Conservation (phyloP, 23 tunicate genomes). For the Halocynthia roretzi region DNA sequence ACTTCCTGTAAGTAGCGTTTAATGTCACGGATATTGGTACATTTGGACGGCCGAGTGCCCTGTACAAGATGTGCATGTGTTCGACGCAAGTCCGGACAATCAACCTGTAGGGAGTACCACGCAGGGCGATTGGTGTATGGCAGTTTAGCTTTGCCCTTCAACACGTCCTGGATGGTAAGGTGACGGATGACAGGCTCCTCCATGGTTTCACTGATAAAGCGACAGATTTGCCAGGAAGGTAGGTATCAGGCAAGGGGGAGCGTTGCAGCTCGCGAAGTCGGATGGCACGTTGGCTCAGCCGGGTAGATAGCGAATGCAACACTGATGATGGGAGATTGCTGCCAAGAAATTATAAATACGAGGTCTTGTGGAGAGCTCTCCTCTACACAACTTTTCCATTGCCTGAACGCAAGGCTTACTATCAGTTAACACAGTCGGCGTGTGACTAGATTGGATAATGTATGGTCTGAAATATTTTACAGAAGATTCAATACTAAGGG, state of each 20-base stretch:
- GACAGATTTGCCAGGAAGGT: neutral
- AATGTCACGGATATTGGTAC: neutral
- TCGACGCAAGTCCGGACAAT: neutral
- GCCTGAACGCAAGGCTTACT: slow-evolving; percentile 3
- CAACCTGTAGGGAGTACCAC: neutral
- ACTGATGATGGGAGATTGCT: too few relatives aligned
- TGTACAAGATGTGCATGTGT: neutral
- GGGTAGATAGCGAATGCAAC: too few relatives aligned
- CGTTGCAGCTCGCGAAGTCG: too few relatives aligned
- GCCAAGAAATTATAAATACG: neutral
- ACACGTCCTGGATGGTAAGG: neutral
- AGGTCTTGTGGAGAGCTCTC: neutral
- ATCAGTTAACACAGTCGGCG: neutral
- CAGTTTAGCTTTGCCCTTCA: neutral
- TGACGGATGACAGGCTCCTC: neutral
- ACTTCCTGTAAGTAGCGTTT: neutral
- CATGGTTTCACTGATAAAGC: neutral
- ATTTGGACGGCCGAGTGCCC: neutral
- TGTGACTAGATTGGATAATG: neutral
- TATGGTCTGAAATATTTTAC: neutral
- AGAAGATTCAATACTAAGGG: neutral
- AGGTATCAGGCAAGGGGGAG: neutral
- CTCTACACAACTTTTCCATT: neutral
- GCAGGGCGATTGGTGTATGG: neutral
- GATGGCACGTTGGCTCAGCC: too few relatives aligned